These are phyloP conservation scores for Epistrophe eligans DNA, from an alignment of 2,888 invertebrate genomes.

Conservation along the genomic window DNA sequence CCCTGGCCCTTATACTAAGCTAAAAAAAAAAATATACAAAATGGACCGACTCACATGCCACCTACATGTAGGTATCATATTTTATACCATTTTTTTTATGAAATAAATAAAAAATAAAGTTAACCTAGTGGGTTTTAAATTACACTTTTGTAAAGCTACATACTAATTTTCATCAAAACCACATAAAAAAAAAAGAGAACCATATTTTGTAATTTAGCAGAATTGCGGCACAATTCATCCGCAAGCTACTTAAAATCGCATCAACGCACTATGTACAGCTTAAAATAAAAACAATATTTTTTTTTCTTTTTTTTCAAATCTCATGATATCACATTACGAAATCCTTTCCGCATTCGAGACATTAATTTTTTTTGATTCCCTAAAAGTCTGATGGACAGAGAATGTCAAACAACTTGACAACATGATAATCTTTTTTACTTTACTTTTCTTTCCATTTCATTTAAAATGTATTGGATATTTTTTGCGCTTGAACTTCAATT, in stretches of 20 bases:
- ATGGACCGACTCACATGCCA: no score
- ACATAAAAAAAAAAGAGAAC: neutral
- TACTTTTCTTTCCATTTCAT: neutral
- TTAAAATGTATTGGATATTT: neutral
- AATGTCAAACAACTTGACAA: slow-evolving; percentile 42
- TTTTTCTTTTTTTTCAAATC: neutral
- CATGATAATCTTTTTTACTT: slow-evolving; percentile 23
- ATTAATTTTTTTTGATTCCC: neutral
- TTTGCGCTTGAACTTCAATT: slow-evolving; percentile 34
- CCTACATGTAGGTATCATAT: no score
- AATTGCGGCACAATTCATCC: slow-evolving; percentile 1
- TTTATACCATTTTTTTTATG: no score
- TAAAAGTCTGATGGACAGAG: slow-evolving; percentile 13
- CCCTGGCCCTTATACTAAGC: no score
- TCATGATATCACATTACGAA: slow-evolving; percentile 17
- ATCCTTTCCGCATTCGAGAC: slow-evolving; percentile 26
- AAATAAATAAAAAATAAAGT: no score
- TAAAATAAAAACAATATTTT: neutral
- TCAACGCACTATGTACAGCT: neutral
- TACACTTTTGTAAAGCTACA: no score
- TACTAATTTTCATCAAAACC: no score
- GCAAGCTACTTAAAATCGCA: slow-evolving; percentile 12
- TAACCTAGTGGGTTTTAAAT: no score
- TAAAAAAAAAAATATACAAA: no score
- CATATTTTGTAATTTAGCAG: neutral